Percentiles rank a stretch among this genome's conserved stretches.
Conservation (phyloP, 1,140 invertebrate genomes). For the Cyrtorhinus lividipennis region DNA sequence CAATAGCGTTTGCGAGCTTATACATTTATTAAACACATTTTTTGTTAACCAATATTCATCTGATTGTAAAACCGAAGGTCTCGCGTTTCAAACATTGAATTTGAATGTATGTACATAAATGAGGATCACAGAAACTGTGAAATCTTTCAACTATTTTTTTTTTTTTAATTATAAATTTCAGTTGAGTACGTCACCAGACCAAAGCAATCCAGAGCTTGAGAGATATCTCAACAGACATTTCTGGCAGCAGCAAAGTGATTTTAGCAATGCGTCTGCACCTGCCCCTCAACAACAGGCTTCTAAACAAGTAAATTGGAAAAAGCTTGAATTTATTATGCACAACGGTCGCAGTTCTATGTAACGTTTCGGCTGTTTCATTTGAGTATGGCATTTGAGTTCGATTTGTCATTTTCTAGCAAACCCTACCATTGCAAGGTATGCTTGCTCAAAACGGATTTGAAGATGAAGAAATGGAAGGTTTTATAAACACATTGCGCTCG, state of each 20-base stretch:
- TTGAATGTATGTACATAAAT: not conserved
- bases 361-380: not conserved
- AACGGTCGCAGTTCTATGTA: not conserved
- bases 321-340: not conserved
- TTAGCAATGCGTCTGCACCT: conserved; percentile 12
- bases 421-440: not conserved
- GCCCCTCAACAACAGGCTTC: conserved; percentile 10
- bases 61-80: no score
- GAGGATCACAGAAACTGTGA: not conserved
- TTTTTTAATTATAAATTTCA: not conserved
- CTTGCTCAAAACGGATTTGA: conserved; percentile 26
- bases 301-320: not conserved
- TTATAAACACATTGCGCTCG: conserved; percentile 53
- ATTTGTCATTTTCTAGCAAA: not conserved
- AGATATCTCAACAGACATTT: conserved; percentile 90
- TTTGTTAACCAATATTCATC: no score
- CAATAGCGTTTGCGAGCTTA: no score
- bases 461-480: conserved; percentile 75
- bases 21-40: no score
- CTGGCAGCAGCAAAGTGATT: conserved; percentile 42
- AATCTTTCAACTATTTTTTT: not conserved
- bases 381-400: not conserved
- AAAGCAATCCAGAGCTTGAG: conserved; percentile 65
- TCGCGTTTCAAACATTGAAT: no score
- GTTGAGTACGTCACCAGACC: conserved; percentile 29